Percentiles rank a stretch among this genome's conserved stretches.
These are phyloP conservation scores for Meloidogyne floridensis DNA, from an alignment of 1,140 invertebrate genomes.

Conservation along the genomic window DNA sequence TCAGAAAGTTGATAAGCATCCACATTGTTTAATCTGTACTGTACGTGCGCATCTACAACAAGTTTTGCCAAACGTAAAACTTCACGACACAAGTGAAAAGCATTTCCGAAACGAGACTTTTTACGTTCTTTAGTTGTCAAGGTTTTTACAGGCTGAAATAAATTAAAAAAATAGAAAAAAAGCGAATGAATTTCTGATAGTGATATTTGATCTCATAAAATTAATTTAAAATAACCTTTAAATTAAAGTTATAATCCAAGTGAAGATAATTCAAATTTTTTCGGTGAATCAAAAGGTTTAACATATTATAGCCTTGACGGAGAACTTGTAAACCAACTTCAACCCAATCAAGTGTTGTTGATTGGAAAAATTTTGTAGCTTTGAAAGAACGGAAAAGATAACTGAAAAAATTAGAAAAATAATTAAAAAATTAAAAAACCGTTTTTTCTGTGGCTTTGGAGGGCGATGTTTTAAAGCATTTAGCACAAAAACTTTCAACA, in stretches of 20 bases:
- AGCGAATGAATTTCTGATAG: too few relatives aligned
- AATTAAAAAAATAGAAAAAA: neutral
- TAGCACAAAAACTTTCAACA: constrained; percentile 95
- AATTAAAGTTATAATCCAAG: constrained; percentile 99
- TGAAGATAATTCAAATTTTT: constrained; percentile 99
- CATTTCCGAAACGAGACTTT: constrained; percentile 98
- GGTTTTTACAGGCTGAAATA: constrained; percentile 85
- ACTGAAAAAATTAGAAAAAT: constrained; percentile 42
- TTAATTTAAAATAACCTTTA: constrained; percentile 72
- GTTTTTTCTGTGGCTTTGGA: constrained; percentile 97
- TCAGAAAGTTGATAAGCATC: constrained; percentile 95
- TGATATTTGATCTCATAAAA: neutral
- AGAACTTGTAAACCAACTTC: constrained; percentile 97
- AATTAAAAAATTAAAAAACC: constrained; percentile 69
- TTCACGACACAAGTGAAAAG: constrained; percentile 97
- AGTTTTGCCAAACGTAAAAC: constrained; percentile 94
- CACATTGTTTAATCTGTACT: constrained; percentile 97
- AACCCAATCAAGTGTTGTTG: constrained; percentile 98
- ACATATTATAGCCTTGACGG: constrained; percentile 98
- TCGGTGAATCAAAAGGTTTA: constrained; percentile 96
- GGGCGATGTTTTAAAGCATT: constrained; percentile 94
- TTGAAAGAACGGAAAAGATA: constrained; percentile 91
- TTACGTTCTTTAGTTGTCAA: constrained; percentile 94
- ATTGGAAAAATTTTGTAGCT: constrained; percentile 99
- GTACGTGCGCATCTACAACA: constrained; percentile 97